Base-by-base conservation (phyloP, 2,113 vertebrate species). In the Todiramphus chloris region DNA sequence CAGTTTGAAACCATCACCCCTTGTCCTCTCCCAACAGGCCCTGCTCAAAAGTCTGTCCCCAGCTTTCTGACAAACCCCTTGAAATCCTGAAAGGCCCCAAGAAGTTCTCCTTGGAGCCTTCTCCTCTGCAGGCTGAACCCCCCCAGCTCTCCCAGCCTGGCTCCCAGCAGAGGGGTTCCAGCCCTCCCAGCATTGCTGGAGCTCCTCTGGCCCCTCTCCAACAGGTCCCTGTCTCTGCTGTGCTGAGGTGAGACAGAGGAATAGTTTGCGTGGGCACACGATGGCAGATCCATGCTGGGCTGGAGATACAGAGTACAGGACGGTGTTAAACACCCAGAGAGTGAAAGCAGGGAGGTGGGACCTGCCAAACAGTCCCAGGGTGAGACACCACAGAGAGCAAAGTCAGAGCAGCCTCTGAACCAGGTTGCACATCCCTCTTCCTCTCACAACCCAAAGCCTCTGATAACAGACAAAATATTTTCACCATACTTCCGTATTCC, bases 391-490 rank as follows among this genome's bases (percentile, higher is more conserved):
- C 30, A 16, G 58, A 87, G 37, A 67, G 23, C 37, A 17, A 78
- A 83, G 44, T 31, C 60, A 87, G 53, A 68, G 37, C 70, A 95
- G 50, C 35, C 37, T 23, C 46, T 72, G 51, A 63, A 59, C 2
- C 27, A 67, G 77, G 70, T 23, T 33, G 25, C 25, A 73, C 44
- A 46, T 79, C 70, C 80, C 78, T 85, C 84, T 94, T 96, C 93
- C 95, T 76, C 87, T 73, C 3, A 2, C 50, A 92, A 93, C 72
- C 14, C 62, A 66, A 51, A 81, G 16, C 41, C 70, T 74, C 75
- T 56, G 85, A 77, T 76, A 91, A 83, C 33, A 77, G 37, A 74
- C 14, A 80, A 93, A 93, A 59, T 76, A 88, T 92, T 92, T 96
- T 85, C 79, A 56, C 1, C 5, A 67, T 67, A 62, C 60, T 93